Base-by-base conservation (phyloP, 2,888 invertebrate genomes). In the Disparrhopalites patrizii region DNA sequence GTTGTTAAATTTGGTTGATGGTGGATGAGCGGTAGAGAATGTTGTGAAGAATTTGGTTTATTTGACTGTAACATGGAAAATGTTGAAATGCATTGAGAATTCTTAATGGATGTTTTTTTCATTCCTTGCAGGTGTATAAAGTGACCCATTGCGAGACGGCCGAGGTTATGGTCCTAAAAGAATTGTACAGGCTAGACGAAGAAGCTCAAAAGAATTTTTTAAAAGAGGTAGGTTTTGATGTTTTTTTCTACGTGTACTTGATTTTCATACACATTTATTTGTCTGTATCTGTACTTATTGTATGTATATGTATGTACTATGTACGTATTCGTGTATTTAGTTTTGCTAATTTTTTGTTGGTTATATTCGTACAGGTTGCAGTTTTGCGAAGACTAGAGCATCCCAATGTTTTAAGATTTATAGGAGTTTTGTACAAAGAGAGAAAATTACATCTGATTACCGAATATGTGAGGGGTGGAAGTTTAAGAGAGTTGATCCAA, bases 101-200 rank as follows among this genome's bases (percentile, higher is more conserved):
- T n/a, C n/a, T 15, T 18, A 47, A 47, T 47, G 8, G 4, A 3
- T 13, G 13, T 54, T 54, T 54, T 18, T 28, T 25, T 30, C n/a
- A n/a, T 15, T 52, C 54, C 66, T 68, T 69, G 31, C 52, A 74
- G 74, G 92, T 90, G 66, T 91, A 86, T 80, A 89, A 92, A 82
- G 93, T 94, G 64, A 94, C 93, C 0, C 94, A 95, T 78, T 86
- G 89, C 60, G 87, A 89, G 74, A 93, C 93, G 0, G 88, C 88
- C 71, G 95, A 96, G 81, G 89, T 93, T 51, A 95, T 96, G 94
- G 95, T 96, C 74, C 85, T 96, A 47, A 96, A 96, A 77, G 94
- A 96, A 78, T 83, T 96, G 64, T 91, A 93, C 81, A 83, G 93
- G 63, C 91, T 95, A 25, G 95, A 96, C 77, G 95, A 94, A 78